Evolutionary conservation across 2,113 vertebrate species (phyloP).

Genomic region (Oryzias curvinotus): DNA sequence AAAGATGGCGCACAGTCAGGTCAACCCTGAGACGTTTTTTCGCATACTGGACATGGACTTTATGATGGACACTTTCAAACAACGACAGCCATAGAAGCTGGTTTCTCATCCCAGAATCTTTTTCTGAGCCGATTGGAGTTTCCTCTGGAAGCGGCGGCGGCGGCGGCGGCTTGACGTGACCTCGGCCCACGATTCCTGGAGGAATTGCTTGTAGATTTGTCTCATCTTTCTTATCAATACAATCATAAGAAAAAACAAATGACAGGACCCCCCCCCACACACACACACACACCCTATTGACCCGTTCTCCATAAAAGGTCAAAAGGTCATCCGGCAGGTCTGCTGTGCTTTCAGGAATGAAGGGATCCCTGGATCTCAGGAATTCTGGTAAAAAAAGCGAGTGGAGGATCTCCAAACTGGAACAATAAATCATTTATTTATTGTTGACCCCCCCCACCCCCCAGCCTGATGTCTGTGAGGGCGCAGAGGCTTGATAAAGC

Average conservation of each 20-base stretch:
- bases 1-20: background rate
- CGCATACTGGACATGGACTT: too few relatives aligned
- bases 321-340: slow-evolving; percentile 48
- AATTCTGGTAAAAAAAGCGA: too few relatives aligned
- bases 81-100: too few relatives aligned
- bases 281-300: slow-evolving; percentile 29
- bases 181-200: slow-evolving; percentile 19
- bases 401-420: too few relatives aligned
- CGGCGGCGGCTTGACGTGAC: slow-evolving; percentile 17
- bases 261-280: slow-evolving; percentile 20
- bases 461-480: slow-evolving; percentile 57
- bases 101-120: too few relatives aligned
- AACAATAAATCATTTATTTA: slow-evolving; percentile 13
- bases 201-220: slow-evolving; percentile 10
- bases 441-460: background rate
- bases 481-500: slow-evolving; percentile 64
- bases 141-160: slow-evolving; percentile 2
- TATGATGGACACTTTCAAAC: too few relatives aligned
- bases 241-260: slow-evolving; percentile 19
- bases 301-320: slow-evolving; percentile 43
- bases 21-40: background rate
- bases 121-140: background rate
- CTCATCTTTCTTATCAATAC: slow-evolving; percentile 14
- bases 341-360: slow-evolving; percentile 31
- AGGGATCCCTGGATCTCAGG: background rate